Percentiles rank a stretch among this genome's conserved stretches.
Evolutionary conservation across 1,140 invertebrate species (phyloP).

Genomic region (Parasteatoda tepidariorum): DNA sequence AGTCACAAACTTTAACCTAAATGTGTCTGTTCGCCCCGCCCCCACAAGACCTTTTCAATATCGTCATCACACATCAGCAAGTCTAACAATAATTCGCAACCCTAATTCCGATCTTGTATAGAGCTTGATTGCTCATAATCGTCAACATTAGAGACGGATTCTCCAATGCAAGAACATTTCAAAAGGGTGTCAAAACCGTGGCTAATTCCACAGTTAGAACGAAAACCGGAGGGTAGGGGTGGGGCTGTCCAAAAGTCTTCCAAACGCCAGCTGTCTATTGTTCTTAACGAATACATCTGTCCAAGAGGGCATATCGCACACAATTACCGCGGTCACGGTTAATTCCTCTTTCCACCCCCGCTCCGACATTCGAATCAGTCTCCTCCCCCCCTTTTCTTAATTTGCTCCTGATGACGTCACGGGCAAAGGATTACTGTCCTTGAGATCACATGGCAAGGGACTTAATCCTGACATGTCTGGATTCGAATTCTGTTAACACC

Average conservation of each 20-base stretch:
- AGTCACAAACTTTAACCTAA: too few relatives aligned
- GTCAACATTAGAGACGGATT: background rate
- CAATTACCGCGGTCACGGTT: conserved; percentile 42
- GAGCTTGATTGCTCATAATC: background rate
- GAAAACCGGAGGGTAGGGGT: background rate
- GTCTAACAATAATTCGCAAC: too few relatives aligned
- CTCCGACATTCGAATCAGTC: background rate
- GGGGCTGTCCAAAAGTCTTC: background rate
- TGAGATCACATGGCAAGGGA: background rate
- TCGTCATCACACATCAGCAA: too few relatives aligned
- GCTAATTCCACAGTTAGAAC: background rate
- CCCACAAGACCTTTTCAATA: too few relatives aligned
- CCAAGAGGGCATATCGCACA: conserved; percentile 42
- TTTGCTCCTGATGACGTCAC: conserved; percentile 32
- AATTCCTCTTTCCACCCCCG: conserved; percentile 19
- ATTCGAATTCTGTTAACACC: background rate
- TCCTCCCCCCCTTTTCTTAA: background rate
- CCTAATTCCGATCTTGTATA: background rate
- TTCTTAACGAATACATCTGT: conserved; percentile 28
- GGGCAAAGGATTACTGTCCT: conserved; percentile 8
- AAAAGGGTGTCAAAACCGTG: background rate
- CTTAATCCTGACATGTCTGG: conserved; percentile 6
- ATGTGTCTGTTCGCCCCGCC: too few relatives aligned
- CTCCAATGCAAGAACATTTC: background rate
- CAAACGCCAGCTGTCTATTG: conserved; percentile 10